These are phyloP conservation scores for Sinocyclocheilus grahami DNA, from an alignment of 2,113 vertebrate genomes.

Conservation along the genomic window DNA sequence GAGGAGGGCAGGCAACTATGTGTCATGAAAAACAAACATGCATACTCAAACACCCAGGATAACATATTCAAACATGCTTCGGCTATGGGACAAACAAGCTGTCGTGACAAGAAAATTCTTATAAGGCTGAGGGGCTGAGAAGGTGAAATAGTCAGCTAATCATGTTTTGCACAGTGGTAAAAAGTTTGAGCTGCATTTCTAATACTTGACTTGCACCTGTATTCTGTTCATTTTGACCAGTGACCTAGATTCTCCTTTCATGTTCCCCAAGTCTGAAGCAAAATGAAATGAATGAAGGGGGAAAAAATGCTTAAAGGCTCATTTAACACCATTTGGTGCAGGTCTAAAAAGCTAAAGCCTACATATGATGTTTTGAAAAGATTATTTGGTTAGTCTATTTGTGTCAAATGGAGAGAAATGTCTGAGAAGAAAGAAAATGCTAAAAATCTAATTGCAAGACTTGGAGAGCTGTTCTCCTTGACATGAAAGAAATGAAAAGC, in stretches of 20 bases:
- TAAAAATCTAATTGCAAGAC: slow-evolving; percentile 27
- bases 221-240: background rate
- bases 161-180: background rate
- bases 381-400: slow-evolving; percentile 8
- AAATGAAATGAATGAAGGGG: background rate
- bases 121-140: slow-evolving; percentile 4
- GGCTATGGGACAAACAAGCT: slow-evolving; percentile 23
- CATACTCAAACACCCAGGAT: slow-evolving; percentile 40
- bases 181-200: background rate
- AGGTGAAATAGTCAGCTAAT: slow-evolving; percentile 21
- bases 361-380: background rate
- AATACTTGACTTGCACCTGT: background rate
- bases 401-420: background rate
- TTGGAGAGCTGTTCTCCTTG: slow-evolving; percentile 20
- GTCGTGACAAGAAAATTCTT: slow-evolving; percentile 8
- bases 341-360: background rate
- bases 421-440: slow-evolving; percentile 29
- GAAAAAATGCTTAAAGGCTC: background rate
- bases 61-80: slow-evolving; percentile 20
- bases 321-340: background rate
- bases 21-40: slow-evolving; percentile 55
- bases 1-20: slow-evolving; percentile 53
- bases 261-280: background rate
- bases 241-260: background rate
- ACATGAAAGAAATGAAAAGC: slow-evolving; percentile 52